phyloP scores from a whole-genome alignment of 2,797 vertebrate species.

The Spinus olivaceus region DNA sequence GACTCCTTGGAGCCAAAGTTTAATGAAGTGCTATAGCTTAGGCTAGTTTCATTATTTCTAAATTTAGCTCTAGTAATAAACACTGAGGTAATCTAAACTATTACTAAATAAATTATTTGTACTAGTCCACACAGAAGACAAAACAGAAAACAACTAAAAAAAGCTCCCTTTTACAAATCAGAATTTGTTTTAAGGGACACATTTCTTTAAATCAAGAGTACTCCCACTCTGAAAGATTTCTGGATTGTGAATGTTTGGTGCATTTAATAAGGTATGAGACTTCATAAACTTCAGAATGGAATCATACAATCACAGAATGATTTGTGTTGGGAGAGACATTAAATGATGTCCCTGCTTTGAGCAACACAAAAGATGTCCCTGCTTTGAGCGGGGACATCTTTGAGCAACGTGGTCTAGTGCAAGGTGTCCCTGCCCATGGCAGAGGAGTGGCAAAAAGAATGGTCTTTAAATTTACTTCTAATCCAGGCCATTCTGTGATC shows the following conservation, averaged over 20 bases:
- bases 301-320: background rate
- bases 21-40: background rate
- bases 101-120: background rate
- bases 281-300: background rate
- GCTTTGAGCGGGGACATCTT: background rate
- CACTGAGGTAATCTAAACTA: background rate
- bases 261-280: background rate
- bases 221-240: background rate
- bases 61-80: slow-evolving; percentile 17
- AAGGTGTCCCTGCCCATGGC: background rate
- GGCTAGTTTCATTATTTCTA: slow-evolving; percentile 3
- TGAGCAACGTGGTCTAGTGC: background rate
- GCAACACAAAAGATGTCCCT: too few relatives aligned
- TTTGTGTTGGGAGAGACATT: background rate
- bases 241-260: background rate
- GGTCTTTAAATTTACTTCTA: background rate
- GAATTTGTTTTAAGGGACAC: background rate
- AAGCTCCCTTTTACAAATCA: background rate
- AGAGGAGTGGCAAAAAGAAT: background rate
- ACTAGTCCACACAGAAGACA: background rate
- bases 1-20: background rate
- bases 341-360: background rate
- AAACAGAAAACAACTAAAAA: background rate
- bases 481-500: background rate
- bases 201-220: background rate